Percentiles rank a stretch among this genome's conserved stretches.
phyloP scores from a whole-genome alignment of 1,140 invertebrate species.

The Magallana ariakensis region DNA sequence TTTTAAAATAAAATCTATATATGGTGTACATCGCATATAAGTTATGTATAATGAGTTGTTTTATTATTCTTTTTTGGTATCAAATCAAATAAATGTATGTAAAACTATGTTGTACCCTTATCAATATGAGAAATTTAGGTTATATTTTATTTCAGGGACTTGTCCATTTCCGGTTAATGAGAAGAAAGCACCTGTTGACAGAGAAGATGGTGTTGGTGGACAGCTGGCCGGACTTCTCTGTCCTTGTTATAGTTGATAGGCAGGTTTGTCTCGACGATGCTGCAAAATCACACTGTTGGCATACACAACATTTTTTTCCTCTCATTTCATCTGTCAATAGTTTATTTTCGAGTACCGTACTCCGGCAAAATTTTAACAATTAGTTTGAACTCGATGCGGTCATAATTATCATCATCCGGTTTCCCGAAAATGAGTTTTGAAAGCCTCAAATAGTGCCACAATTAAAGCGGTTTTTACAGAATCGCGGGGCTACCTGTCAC shows the following conservation, averaged over 20 bases:
- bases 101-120: background rate
- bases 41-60: too few species aligned
- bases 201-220: background rate
- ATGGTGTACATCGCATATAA: too few species aligned
- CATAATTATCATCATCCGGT: background rate
- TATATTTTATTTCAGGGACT: background rate
- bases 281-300: background rate
- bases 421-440: background rate
- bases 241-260: background rate
- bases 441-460: background rate
- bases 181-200: background rate
- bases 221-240: conserved; percentile 2
- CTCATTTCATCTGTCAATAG: too few species aligned
- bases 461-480: background rate
- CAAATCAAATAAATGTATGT: too few species aligned
- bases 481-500: background rate
- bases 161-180: background rate
- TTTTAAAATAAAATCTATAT: too few species aligned
- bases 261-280: background rate
- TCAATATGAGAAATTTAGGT: background rate
- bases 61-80: too few species aligned
- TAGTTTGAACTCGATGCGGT: background rate
- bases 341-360: background rate
- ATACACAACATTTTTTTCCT: too few species aligned
- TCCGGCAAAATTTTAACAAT: background rate